Base-by-base conservation (phyloP, 2,888 invertebrate species). In the Helleia helle region DNA sequence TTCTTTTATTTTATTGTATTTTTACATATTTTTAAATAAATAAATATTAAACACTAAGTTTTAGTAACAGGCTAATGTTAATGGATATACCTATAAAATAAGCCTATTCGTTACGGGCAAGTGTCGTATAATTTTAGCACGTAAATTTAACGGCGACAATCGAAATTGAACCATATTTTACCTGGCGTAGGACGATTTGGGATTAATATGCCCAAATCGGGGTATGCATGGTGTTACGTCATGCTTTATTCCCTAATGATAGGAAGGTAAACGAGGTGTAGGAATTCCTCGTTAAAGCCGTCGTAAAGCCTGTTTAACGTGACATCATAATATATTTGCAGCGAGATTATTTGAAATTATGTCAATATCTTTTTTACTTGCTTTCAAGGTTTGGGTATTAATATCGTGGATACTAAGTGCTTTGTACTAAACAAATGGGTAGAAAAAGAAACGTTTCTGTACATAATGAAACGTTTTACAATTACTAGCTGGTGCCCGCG, bases 281-380 rank as follows among this genome's bases (percentile, higher is more conserved):
- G 41, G 42, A 41, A 44, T 41, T 44, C 42, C 36, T 44, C 42
- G 42, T 44, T 44, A 44, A 36, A 41, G 28, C 44, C 38, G 39
- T 30, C 42, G 26, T 44, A 44, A 42, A 44, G 31, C 25, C 40
- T 14, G 31, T 12, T 22, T 26, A 31, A 31, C 18, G 31, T 31
- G 30, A 12, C 24, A 8, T 26, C 26, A 31, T 34, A 25, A 25
- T 30, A 26, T 31, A 31, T 31, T 25, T 40, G 31, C 15, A 11
- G 17, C 27, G 24, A 15, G 15, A 40, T 26, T 18, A 34, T 22
- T 34, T 22, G 18, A 34, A 11, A 22, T 34, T 11, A 4, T 9
- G 12, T 34, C 8, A 11, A 22, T 34, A 22, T 11, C 12, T 8
- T 34, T 34, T 34, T 22, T 31, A 22, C 22, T 7, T 22, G 6